Base-by-base conservation (phyloP, 2,113 vertebrate species). In the Nematolebias whitei region DNA sequence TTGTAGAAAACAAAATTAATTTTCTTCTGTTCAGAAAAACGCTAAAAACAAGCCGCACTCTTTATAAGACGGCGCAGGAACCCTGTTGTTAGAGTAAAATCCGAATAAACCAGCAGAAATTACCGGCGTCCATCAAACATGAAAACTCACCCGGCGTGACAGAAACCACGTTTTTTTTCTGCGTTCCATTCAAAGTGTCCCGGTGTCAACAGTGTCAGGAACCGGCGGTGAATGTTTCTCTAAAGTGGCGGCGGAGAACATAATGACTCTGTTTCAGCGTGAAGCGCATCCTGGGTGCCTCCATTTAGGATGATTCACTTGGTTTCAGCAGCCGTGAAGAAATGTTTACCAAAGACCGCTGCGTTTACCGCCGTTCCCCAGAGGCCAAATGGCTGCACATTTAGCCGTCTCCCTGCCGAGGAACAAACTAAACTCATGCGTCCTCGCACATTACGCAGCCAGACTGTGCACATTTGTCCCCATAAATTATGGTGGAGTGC, bases 221-320 rank as follows among this genome's bases (percentile, higher is more conserved):
- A 73, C 54, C 44, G 70, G 35, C 69, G 55, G 59, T 19, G 1
- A 29, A 43, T 48, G 40, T 82, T 82, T 74, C 67, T 74, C 58
- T 78, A 52, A 74, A 86, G 79, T 83, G 76, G 65, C 24, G 20
- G 10, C 40, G 68, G 67, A 60, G 76, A 73, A 56, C 22, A 62
- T 82, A 84, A 85, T 78, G 56, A 56, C 76, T 68, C 74, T 55
- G 71, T 83, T 76, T 76, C 26, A 4, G 67, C 38, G 50, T 61
- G 73, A 75, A 81, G 75, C 74, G 72, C 80, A 81, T 77, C 59
- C 55, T 22, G 58, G 79, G 71, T 68, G 69, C 51, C 65, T 51
- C 63, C 3, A 15, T 74, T 79, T 64, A 47, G 65, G 70, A 78
- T 78, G 83, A 80, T 61, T 83, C 72, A 74, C 67, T 66, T 26